Evolutionary conservation across 2,797 vertebrate species (phyloP).

Genomic region (Anguilla marmorata): DNA sequence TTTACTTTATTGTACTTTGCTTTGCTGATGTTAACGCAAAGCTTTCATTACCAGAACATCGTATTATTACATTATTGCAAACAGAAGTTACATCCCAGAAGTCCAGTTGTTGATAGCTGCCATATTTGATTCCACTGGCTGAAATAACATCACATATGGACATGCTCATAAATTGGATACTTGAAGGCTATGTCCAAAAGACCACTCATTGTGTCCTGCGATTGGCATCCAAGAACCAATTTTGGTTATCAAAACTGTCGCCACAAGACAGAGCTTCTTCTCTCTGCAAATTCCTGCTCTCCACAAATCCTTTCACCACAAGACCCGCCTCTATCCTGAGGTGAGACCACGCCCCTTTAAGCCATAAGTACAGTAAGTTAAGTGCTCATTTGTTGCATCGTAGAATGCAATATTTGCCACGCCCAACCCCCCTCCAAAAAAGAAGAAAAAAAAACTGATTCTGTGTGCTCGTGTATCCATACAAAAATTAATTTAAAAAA

Average conservation of each 20-base stretch:
- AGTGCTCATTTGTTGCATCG: neutral
- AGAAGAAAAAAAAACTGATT: neutral
- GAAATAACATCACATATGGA: neutral
- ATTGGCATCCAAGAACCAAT: neutral
- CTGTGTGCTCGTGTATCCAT: conserved; percentile 34
- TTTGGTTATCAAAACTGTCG: neutral
- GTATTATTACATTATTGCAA: neutral
- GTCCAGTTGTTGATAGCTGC: neutral
- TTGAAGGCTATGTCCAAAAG: neutral
- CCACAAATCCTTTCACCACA: neutral
- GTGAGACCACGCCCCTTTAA: neutral
- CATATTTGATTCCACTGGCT: neutral
- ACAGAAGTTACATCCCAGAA: neutral
- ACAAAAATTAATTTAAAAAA: conserved; percentile 75
- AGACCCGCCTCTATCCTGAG: neutral
- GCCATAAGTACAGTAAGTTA: neutral
- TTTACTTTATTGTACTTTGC: neutral
- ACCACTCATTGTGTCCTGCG: neutral
- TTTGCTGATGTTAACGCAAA: neutral
- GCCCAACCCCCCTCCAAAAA: neutral
- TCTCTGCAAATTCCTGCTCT: neutral
- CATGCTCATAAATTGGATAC: neutral
- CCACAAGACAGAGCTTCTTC: neutral
- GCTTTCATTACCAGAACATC: neutral
- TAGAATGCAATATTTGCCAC: neutral